Evolutionary conservation across 2,113 vertebrate genomes (phyloP).

Genomic region (Coreoperca whiteheadi): DNA sequence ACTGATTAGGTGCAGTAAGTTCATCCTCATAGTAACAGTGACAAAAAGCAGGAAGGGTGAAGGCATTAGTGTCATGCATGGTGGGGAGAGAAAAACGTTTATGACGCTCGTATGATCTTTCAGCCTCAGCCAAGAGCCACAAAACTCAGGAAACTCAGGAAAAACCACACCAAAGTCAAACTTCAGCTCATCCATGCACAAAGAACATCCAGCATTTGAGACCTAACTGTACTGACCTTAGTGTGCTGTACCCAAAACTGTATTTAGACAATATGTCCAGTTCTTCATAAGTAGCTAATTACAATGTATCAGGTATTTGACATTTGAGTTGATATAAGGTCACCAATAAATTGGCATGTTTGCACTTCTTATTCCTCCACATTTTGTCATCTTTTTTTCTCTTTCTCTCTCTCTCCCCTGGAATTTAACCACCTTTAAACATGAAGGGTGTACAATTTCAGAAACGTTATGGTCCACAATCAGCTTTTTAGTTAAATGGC

Average conservation of each 20-base stretch:
- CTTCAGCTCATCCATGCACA: background rate
- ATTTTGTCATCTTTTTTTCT: background rate
- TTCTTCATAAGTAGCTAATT: background rate
- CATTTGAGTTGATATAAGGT: background rate
- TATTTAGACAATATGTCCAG: background rate
- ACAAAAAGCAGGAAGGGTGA: conserved; percentile 36
- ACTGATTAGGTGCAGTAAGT: background rate
- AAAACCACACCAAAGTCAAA: conserved; percentile 39
- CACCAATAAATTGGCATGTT: background rate
- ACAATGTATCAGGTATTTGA: background rate
- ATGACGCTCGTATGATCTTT: conserved; percentile 26
- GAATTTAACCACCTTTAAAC: background rate
- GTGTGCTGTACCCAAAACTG: background rate
- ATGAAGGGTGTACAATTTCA: background rate
- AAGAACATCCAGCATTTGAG: background rate
- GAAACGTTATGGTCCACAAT: background rate
- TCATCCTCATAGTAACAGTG: background rate
- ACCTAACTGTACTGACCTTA: background rate
- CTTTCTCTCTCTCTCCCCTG: background rate
- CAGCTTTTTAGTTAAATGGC: too few relatives aligned
- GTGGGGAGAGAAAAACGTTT: background rate
- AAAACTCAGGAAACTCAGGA: conserved; percentile 41
- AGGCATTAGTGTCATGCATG: background rate
- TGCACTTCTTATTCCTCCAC: background rate
- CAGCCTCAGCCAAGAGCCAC: conserved; percentile 42